phyloP scores from a whole-genome alignment of 2,888 invertebrate species.

The Cosmopolites sordidus region DNA sequence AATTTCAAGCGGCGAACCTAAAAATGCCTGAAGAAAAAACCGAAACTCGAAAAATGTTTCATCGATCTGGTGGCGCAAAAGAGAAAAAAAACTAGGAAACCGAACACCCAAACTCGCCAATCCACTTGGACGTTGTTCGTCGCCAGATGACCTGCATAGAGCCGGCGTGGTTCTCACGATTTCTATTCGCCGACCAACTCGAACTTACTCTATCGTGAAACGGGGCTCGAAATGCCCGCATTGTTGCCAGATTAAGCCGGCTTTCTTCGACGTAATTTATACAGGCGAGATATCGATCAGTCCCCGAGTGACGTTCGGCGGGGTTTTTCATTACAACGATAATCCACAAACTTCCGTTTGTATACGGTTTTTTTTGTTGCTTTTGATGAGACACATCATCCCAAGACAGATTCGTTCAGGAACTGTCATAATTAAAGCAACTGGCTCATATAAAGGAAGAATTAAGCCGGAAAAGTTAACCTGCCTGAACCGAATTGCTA shows the following conservation, averaged over 20 bases:
- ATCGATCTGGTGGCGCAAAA: too few relatives aligned
- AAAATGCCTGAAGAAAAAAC: too few relatives aligned
- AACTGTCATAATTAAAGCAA: too few relatives aligned
- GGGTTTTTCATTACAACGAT: neutral
- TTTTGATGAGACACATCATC: too few relatives aligned
- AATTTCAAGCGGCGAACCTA: too few relatives aligned
- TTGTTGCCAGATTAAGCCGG: conserved; percentile 21
- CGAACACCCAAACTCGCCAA: neutral
- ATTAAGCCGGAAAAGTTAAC: too few relatives aligned
- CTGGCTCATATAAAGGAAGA: too few relatives aligned
- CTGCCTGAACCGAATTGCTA: too few relatives aligned
- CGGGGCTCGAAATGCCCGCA: conserved; percentile 10
- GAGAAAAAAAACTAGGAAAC: too few relatives aligned
- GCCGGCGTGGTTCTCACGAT: conserved; percentile 32
- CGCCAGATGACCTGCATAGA: conserved; percentile 8
- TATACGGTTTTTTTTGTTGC: neutral
- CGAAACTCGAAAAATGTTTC: too few relatives aligned
- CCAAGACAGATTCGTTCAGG: too few relatives aligned
- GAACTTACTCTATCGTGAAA: conserved; percentile 20
- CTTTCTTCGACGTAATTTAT: conserved; percentile 25
- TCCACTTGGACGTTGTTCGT: neutral
- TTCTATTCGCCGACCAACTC: conserved; percentile 30
- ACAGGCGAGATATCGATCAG: conserved; percentile 19
- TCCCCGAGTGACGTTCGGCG: neutral
- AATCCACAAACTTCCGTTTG: neutral